Percentiles rank a stretch among this genome's conserved stretches.
Evolutionary conservation across 2,888 invertebrate genomes (phyloP).

Genomic region (Chrysopilus asiliformis): DNA sequence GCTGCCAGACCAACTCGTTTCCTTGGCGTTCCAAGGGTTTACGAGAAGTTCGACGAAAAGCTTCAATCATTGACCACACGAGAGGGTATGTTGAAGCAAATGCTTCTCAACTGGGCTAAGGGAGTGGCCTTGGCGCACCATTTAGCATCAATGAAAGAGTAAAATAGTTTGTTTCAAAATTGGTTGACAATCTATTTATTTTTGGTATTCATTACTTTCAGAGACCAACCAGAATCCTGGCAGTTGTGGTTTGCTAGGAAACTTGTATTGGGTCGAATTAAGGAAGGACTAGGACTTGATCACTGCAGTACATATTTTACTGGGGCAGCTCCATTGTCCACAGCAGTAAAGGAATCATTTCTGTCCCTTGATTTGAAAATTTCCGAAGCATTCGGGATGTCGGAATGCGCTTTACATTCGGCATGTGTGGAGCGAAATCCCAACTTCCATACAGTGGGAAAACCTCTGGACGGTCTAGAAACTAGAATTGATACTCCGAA

Average conservation of each 20-base stretch:
- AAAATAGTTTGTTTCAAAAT: too few relatives aligned
- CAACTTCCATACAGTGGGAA: constrained; percentile 60
- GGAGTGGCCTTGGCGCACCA: constrained; percentile 50
- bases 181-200: too few relatives aligned
- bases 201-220: constrained; percentile 17
- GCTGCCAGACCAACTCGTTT: constrained; percentile 74
- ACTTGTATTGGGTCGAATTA: constrained; percentile 67
- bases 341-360: constrained; percentile 77
- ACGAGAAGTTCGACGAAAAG: constrained; percentile 86
- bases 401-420: constrained; percentile 59
- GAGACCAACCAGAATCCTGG: constrained; percentile 41
- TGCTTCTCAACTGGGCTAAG: constrained; percentile 62
- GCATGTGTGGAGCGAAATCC: too few relatives aligned
- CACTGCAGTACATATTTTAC: constrained; percentile 54
- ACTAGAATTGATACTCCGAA: constrained; percentile 58
- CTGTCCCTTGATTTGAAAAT: constrained; percentile 73
- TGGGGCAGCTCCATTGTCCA: constrained; percentile 75
- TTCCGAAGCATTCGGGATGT: constrained; percentile 80
- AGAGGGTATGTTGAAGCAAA: constrained; percentile 56
- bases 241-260: constrained; percentile 67
- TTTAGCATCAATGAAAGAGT: constrained; percentile 47
- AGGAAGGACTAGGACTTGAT: constrained; percentile 62
- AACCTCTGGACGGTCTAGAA: constrained; percentile 50
- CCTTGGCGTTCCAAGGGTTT: constrained; percentile 84
- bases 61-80: constrained; percentile 61